Evolutionary conservation across 2,888 invertebrate genomes (phyloP), one percentile per base, ranked within the genome.

Genomic region (Tipula lateralis): DNA sequence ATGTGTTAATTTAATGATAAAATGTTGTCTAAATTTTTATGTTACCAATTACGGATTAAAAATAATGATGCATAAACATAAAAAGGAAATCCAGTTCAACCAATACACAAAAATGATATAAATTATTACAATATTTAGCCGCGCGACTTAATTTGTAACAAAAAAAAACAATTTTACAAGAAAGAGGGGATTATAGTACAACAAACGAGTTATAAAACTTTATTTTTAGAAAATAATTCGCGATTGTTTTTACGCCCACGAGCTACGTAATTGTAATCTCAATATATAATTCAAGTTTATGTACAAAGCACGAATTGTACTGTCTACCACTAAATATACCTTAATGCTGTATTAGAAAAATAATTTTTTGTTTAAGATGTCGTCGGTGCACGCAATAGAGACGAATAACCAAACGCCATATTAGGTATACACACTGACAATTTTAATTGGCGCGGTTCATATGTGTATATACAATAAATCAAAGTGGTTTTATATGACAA

Each of bases 121-220:
- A 66, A 66, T 66, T 66, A 66, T 66, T 66, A 24, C 24, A 66
- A 66, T 66, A 66, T 66, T 66, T 24, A 66, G 66, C 66, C 66
- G 66, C 66, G 66, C 66, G 66, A 66, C 66, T 24, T 66, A 66
- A 24, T 66, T 24, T 66, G 66, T 16, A 66, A 66, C 24, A 66
- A 66, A 66, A 13, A 39, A 39, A 39, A 39, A 39, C 13, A 24
- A 19, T 66, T 66, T 24, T 66, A 24, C 24, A 66, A 66, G 66
- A 66, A 66, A 66, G 24, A 66, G 66, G 9, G 66, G 9, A 66
- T 66, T 66, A 24, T 24, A 24, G 19, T 12, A 3, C 19, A 66
- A 7, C 19, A 66, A 66, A 66, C 66, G 24, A 66, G 66, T 66
- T 66, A 12, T 13, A n/a, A 24, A 66, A 44, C 44, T 9, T 24